Conservation (phyloP, 2,888 invertebrate species). For the Eurois occulta region DNA sequence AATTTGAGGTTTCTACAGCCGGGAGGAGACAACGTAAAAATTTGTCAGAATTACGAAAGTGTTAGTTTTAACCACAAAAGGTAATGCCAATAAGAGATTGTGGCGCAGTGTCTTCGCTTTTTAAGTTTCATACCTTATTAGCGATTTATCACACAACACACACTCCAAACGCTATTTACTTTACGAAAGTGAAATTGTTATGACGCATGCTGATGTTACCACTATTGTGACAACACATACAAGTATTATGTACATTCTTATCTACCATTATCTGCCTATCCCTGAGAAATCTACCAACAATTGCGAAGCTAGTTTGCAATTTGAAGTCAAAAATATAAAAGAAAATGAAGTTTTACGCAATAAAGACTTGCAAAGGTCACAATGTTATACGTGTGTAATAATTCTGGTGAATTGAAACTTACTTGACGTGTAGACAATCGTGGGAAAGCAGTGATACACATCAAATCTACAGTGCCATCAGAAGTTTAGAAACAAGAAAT, state of each 20-base stretch:
- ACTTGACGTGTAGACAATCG: slow-evolving; percentile 58
- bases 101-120: neutral
- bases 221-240: slow-evolving; percentile 32
- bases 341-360: slow-evolving; percentile 42
- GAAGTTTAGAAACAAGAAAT: slow-evolving; percentile 44
- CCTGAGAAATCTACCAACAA: slow-evolving; percentile 48
- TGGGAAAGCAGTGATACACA: slow-evolving; percentile 64
- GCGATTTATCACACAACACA: slow-evolving; percentile 25
- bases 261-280: slow-evolving; percentile 35
- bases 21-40: neutral
- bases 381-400: slow-evolving; percentile 55
- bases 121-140: slow-evolving; percentile 29
- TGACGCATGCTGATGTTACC: slow-evolving; percentile 43
- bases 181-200: slow-evolving; percentile 54
- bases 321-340: slow-evolving; percentile 42
- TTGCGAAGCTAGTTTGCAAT: slow-evolving; percentile 42
- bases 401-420: slow-evolving; percentile 49
- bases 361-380: slow-evolving; percentile 51
- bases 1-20: neutral
- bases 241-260: slow-evolving; percentile 30
- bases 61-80: slow-evolving; percentile 8
- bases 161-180: slow-evolving; percentile 27
- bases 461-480: slow-evolving; percentile 64
- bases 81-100: neutral
- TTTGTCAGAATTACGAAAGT: slow-evolving; percentile 4